Base-by-base conservation (phyloP, 2,888 invertebrate genomes). In the Hirudinaria manillensis region DNA sequence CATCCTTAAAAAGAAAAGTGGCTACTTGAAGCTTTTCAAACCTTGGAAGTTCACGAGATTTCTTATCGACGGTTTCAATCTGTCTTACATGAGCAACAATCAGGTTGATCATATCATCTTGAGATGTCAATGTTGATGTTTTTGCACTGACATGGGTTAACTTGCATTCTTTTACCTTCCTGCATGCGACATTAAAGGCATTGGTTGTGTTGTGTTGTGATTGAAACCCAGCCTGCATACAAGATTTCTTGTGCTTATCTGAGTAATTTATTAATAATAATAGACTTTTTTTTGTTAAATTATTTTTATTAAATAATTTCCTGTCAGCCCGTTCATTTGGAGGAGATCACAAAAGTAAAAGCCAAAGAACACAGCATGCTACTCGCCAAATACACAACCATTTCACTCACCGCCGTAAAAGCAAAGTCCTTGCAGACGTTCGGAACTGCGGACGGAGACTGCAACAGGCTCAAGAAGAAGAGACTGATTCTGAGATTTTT, bases 301-400 rank as follows among this genome's bases (percentile, higher is more conserved):
- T n/a, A n/a, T n/a, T n/a, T n/a, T 45, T 10, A 45, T 45, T 3
- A 10, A 4, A 10, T 16, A 21, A 24, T 16, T 10, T 61, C n/a
- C 19, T 61, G 24, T 19, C 61, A 61, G 61, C 61, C 61, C 10
- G 29, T 61, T 29, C 61, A 27, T 29, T n/a, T 61, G 4, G 61
- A 61, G n/a, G 61, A 61, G 10, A 61, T 61, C 29, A 61, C 61
- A 61, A 61, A 61, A 61, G 29, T 61, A n/a, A 61, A 61, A n/a
- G 61, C 61, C 24, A 61, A 29, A 61, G 61, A 61, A 29, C 61
- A 29, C 13, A 61, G 29, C 29, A 61, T 61, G 61, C 24, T 61
- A 1, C 24, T 61, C 7, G 10, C 61, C 24, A 61, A 61, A n/a
- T 61, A 61, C 61, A 61, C 61, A 1, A 61, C 61, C 2, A n/a